Evolutionary conservation across 1,140 invertebrate genomes (phyloP).

Genomic region (Lordiphosa clarofinis): DNA sequence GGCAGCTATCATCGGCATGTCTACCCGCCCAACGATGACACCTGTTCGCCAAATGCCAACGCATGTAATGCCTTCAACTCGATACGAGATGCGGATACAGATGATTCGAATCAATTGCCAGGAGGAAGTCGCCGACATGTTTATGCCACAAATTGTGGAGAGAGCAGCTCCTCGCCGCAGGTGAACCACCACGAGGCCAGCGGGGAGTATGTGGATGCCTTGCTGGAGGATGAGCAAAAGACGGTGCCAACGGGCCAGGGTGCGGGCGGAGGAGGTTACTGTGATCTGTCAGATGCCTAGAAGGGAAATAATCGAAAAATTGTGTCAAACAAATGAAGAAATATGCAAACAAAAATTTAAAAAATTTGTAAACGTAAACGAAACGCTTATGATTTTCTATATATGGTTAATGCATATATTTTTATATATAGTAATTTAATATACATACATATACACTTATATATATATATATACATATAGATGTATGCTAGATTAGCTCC

Average conservation of each 20-base stretch:
- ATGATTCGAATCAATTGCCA: constrained; percentile 71
- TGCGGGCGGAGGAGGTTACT: constrained; percentile 37
- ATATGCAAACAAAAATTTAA: constrained; percentile 49
- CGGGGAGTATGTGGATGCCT: constrained; percentile 52
- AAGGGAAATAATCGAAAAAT: constrained; percentile 6
- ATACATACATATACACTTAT: constrained; percentile 23
- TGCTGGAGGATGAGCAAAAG: constrained; percentile 68
- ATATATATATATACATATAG: constrained; percentile 26
- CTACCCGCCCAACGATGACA: constrained; percentile 76
- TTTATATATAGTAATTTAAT: constrained; percentile 20
- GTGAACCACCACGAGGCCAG: constrained; percentile 67
- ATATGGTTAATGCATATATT: constrained; percentile 23
- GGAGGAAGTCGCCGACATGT: constrained; percentile 63
- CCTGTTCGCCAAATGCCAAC: constrained; percentile 74
- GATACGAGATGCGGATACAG: constrained; percentile 75
- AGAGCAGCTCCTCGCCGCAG: constrained; percentile 73
- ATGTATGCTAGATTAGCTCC: constrained; percentile 25
- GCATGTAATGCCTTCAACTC: constrained; percentile 74
- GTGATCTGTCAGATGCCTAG: constrained; percentile 76
- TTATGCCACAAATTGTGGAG: constrained; percentile 76
- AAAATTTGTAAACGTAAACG: constrained; percentile 62
- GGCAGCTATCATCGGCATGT: constrained; percentile 73
- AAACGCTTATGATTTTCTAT: constrained; percentile 71
- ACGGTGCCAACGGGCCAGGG: constrained; percentile 26
- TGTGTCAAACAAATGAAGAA: constrained; percentile 21